Base-by-base conservation (phyloP, 2,113 vertebrate genomes). In the Thunnus maccoyii region DNA sequence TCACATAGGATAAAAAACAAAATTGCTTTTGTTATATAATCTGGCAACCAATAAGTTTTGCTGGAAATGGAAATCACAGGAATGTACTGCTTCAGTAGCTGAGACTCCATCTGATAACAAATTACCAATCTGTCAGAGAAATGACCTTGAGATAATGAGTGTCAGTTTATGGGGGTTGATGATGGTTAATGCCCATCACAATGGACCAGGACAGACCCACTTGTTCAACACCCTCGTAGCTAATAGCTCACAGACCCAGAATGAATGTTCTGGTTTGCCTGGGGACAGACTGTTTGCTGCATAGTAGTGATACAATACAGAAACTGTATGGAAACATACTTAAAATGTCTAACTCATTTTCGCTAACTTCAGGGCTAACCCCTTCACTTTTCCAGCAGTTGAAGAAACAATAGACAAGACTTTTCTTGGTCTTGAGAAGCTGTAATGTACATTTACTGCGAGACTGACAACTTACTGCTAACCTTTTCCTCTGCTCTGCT, bases 71-170 rank as follows among this genome's bases (percentile, higher is more conserved):
- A 79, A 89, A 66, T 79, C 72, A 18, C 47, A 56, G 61, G 36
- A 82, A 64, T 74, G 9, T 22, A 16, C 15, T 57, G 73, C 16
- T 65, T 46, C 52, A 60, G 30, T 73, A 73, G 60, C 36, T 32
- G 60, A 82, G 79, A 57, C 64, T 62, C 51, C 1, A 41, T 66
- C n/a, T 75, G 63, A 77, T 72, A 67, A 78, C 55, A 71, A 73
- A 87, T 77, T 20, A 64, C 44, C 7, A 60, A 64, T 78, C 47
- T 80, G 65, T 83, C 83, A 22, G 54, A 78, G 83, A 78, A 66
- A 78, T 55, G 64, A 72, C 78, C 54, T 46, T 76, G 51, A 75
- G 30, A 64, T 55, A 84, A 68, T 57, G 46, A 50, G 60, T 61
- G 74, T 69, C 62, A 77, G 13, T 78, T 80, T 80, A 72, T 10